Evolutionary conservation across 2,888 invertebrate genomes (phyloP).

Genomic region (Agonopterix alstromeriana): DNA sequence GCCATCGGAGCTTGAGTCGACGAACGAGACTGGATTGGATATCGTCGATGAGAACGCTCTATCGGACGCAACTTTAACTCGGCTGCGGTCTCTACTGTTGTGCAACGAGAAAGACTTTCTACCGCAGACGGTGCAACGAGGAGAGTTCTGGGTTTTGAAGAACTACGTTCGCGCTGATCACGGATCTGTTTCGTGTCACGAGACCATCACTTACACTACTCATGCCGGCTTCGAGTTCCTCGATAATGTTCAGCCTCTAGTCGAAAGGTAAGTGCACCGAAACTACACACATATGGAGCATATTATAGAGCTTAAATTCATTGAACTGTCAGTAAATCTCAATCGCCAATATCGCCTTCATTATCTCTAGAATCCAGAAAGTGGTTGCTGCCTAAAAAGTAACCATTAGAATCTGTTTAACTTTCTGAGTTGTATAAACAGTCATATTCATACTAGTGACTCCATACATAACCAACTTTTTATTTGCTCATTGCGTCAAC

Average conservation of each 20-base stretch:
- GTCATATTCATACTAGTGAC: not conserved
- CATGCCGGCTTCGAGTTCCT: conserved; percentile 95
- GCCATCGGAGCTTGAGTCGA: conserved; percentile 45
- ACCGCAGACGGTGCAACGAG: conserved; percentile 81
- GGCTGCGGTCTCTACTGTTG: conserved; percentile 67
- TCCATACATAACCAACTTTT: conserved; percentile 1
- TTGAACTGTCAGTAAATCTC: no score
- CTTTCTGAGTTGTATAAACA: no score
- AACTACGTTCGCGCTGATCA: conserved; percentile 88
- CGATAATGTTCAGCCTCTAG: conserved; percentile 90
- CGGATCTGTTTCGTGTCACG: conserved; percentile 83
- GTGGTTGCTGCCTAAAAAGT: no score
- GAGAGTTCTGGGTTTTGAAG: conserved; percentile 92
- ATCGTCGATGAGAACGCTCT: conserved; percentile 54
- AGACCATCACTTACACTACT: conserved; percentile 93
- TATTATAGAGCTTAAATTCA: no score
- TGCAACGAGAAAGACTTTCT: conserved; percentile 80
- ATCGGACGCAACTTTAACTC: conserved; percentile 47
- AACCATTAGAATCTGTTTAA: no score
- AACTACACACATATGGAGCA: no score
- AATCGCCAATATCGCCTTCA: no score
- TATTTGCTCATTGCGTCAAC: conserved; percentile 11
- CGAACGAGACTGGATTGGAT: conserved; percentile 47
- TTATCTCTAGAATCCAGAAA: no score
- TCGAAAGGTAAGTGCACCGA: conserved; percentile 78